Percentiles rank a stretch among this genome's conserved stretches.
Evolutionary conservation across 2,113 vertebrate species (phyloP).

Genomic region (Oryzias javanicus): DNA sequence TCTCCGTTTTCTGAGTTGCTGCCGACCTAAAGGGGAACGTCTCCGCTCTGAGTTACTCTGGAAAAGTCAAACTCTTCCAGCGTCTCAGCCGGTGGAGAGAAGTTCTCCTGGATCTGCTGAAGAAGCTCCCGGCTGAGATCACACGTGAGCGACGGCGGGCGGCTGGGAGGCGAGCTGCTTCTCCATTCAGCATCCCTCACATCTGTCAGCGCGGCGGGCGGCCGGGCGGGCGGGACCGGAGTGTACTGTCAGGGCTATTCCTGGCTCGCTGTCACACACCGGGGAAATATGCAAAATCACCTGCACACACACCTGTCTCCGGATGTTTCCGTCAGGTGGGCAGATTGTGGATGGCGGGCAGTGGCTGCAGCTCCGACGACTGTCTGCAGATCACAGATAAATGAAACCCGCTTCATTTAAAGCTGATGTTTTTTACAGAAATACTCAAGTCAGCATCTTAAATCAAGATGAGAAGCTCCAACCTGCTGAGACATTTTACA

Average conservation of each 20-base stretch:
- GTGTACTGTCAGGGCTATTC: constrained; percentile 49
- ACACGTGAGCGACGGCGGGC: constrained; percentile 47
- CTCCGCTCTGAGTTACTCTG: no score
- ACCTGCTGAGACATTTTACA: neutral
- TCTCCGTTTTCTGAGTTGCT: no score
- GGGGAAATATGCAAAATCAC: constrained; percentile 25
- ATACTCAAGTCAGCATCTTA: constrained; percentile 1
- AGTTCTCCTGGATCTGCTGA: neutral
- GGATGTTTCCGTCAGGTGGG: constrained; percentile 31
- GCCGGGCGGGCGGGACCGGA: constrained; percentile 32
- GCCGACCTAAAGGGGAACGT: no score
- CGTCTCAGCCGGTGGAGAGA: no score
- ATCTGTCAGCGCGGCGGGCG: constrained; percentile 44
- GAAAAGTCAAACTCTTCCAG: no score
- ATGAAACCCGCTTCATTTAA: constrained; percentile 29
- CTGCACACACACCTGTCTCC: constrained; percentile 32
- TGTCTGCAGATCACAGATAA: constrained; percentile 33
- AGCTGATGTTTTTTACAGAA: constrained; percentile 11
- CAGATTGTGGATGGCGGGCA: constrained; percentile 56
- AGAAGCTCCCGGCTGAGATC: constrained; percentile 20
- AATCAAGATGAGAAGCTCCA: neutral
- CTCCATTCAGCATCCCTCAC: constrained; percentile 26
- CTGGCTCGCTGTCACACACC: constrained; percentile 44
- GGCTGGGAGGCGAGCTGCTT: constrained; percentile 29
- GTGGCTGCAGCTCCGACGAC: constrained; percentile 35